Base-by-base conservation (phyloP, 2,797 vertebrate genomes). In the Adelosebastes latens region DNA sequence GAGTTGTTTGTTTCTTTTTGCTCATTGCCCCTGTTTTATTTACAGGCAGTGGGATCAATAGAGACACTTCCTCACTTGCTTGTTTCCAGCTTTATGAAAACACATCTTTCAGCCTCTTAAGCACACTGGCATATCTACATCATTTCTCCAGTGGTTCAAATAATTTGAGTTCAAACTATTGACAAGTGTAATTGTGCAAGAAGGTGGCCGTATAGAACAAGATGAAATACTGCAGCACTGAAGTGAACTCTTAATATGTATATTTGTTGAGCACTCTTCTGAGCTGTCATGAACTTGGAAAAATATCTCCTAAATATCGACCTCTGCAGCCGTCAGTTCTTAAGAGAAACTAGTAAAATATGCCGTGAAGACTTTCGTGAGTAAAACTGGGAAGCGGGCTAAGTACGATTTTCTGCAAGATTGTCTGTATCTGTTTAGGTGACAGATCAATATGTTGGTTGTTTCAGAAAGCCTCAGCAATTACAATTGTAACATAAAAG, bases 1-100 rank as follows among this genome's bases (percentile, higher is more conserved):
- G 86, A 93, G 92, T 90, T 94, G 94, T 96, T 95, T 95, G 93
- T 95, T 95, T 94, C 94, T 95, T 93, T 94, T 95, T 93, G 90
- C 91, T 93, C 93, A 88, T 91, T 91, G 87, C 90, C 89, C 90
- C 90, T 88, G 88, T 93, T 95, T 95, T 95, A 95, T 96, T 95
- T 95, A 94, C 93, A 94, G 92, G 87, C 90, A 88, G 83, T 70
- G 60, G 86, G 91, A 96, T 96, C 95, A 93, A 96, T 96, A 94
- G 87, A 91, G 91, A 91, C 88, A 87, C 91, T 91, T 93, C 92
- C 93, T 94, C 87, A 93, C 88, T 89, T 89, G 92, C 92, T 84
- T 94, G 94, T 94, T 92, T 94, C 87, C 89, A 78, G 84, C 89
- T 95, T 92, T 94, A 95, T 93, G 90, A 94, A 95, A 94, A 92